Evolutionary conservation across 2,888 invertebrate genomes (phyloP).

Genomic region (Gerris lacustris): DNA sequence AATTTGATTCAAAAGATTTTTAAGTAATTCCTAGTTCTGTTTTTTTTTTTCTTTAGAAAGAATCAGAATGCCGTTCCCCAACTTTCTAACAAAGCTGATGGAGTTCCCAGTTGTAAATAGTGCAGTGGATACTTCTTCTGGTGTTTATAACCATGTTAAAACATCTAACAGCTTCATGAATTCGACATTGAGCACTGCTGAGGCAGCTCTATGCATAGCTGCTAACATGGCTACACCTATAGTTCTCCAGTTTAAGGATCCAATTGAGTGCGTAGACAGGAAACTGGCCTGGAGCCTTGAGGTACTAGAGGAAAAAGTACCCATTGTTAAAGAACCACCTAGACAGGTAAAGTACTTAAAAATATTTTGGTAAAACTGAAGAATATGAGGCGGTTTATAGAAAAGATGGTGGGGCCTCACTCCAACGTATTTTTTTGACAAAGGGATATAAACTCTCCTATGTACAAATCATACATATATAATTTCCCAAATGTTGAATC

Average conservation of each 20-base stretch:
- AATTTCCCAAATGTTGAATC: no score
- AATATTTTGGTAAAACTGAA: not conserved
- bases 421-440: no score
- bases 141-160: conserved; percentile 43
- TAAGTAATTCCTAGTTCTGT: no score
- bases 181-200: conserved; percentile 50
- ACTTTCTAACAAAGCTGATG: conserved; percentile 40
- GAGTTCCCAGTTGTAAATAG: conserved; percentile 45
- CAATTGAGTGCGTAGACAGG: conserved; percentile 44
- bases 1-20: no score
- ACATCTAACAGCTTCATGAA: conserved; percentile 46
- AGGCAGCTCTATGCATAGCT: conserved; percentile 43
- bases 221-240: conserved; percentile 42
- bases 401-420: no score
- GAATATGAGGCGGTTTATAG: no score
- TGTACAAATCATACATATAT: no score
- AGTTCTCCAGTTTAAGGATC: conserved; percentile 42
- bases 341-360: conserved; percentile 38
- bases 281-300: conserved; percentile 45
- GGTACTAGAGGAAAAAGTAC: conserved; percentile 45
- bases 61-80: conserved; percentile 31
- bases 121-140: conserved; percentile 45
- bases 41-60: not conserved
- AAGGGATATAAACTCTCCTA: no score
- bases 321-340: conserved; percentile 45